Evolutionary conservation across 1,140 invertebrate species (phyloP).

Genomic region (Pseudobourletiella spinata): DNA sequence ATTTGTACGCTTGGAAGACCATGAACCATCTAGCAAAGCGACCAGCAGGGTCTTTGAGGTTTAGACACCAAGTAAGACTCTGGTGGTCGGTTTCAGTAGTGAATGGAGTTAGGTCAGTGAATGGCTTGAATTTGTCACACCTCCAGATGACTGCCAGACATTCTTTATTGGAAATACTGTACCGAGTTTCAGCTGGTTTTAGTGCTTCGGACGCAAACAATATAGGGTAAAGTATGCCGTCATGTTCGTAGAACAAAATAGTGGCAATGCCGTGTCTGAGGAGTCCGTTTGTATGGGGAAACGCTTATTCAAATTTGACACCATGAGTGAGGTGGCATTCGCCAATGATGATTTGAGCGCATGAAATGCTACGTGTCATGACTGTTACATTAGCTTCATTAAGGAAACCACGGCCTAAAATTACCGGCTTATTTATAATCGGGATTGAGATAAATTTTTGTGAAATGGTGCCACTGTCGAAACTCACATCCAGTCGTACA

Average conservation of each 20-base stretch:
- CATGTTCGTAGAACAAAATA: conserved; percentile 41
- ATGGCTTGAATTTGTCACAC: conserved; percentile 41
- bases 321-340: conserved; percentile 24
- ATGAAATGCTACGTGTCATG: conserved; percentile 29
- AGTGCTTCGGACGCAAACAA: conserved; percentile 41
- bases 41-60: conserved; percentile 40
- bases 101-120: conserved; percentile 38
- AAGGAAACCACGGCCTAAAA: too few species aligned
- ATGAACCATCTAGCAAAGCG: conserved; percentile 44
- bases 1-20: conserved; percentile 42
- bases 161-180: conserved; percentile 44
- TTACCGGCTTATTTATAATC: too few species aligned
- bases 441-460: too few species aligned
- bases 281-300: conserved; percentile 40
- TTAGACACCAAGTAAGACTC: conserved; percentile 39
- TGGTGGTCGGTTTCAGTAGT: conserved; percentile 39
- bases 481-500: too few species aligned
- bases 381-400: too few species aligned
- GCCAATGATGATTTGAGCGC: conserved; percentile 26
- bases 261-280: conserved; percentile 40
- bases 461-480: too few species aligned
- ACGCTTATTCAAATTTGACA: conserved; percentile 37
- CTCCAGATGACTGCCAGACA: conserved; percentile 39
- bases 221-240: conserved; percentile 35
- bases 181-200: conserved; percentile 39